phyloP scores from a whole-genome alignment of 2,797 vertebrate species.

The Arvicola amphibius region DNA sequence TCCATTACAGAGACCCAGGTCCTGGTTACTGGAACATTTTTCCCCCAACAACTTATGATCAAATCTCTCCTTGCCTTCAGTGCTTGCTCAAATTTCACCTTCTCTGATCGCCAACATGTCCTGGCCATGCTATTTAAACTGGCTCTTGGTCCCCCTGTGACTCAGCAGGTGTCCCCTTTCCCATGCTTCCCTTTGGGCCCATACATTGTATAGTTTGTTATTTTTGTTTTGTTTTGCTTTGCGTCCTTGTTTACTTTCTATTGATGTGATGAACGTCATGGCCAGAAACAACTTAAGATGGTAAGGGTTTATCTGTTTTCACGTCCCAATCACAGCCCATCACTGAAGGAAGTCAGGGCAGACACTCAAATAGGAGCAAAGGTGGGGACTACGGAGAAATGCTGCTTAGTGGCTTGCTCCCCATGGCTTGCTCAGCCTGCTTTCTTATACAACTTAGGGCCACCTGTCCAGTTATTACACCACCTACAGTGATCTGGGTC shows the following conservation, averaged over 20 bases:
- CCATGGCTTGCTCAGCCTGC: neutral
- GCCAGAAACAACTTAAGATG: neutral
- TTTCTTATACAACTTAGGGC: neutral
- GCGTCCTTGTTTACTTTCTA: neutral
- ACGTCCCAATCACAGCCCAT: neutral
- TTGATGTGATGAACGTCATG: neutral
- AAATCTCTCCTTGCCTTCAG: neutral
- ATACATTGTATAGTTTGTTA: neutral
- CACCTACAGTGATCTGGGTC: neutral
- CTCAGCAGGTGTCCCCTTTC: neutral
- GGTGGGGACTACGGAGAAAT: no score
- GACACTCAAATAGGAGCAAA: neutral
- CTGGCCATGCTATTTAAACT: neutral
- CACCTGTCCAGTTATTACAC: neutral
- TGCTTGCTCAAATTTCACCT: neutral
- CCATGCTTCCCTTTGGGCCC: neutral
- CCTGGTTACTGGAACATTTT: neutral
- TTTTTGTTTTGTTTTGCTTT: neutral
- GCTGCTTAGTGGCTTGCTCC: neutral
- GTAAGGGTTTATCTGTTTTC: neutral
- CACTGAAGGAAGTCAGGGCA: neutral
- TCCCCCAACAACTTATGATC: neutral
- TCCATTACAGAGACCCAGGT: neutral
- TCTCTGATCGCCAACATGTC: neutral
- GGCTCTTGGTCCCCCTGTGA: neutral